Evolutionary conservation across 2,888 invertebrate species (phyloP).

Genomic region (Drosophila kuntzei): DNA sequence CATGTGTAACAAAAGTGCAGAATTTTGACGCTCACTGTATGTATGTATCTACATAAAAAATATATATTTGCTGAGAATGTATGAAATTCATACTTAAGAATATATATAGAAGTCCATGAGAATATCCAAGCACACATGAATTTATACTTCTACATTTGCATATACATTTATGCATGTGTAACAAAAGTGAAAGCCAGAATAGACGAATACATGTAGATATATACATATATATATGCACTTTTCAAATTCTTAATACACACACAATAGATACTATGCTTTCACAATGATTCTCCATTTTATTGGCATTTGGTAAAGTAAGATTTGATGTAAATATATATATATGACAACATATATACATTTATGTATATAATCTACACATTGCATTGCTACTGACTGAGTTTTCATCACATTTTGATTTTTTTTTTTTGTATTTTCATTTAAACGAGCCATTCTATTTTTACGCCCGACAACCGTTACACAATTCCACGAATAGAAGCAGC

Average conservation of each 20-base stretch:
- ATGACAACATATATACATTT: constrained; percentile 13
- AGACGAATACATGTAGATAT: neutral
- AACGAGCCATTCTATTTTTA: constrained; percentile 64
- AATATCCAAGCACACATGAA: neutral
- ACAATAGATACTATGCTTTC: neutral
- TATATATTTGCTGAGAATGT: neutral
- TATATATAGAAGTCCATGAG: neutral
- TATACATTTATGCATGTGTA: neutral
- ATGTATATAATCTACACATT: constrained; percentile 7
- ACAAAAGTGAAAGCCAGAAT: constrained; percentile 1
- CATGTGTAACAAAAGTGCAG: neutral
- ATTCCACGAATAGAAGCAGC: constrained; percentile 58
- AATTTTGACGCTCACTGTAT: neutral
- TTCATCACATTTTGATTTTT: constrained; percentile 22
- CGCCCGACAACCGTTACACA: constrained; percentile 65
- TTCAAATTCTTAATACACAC: neutral
- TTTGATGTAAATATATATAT: constrained; percentile 25
- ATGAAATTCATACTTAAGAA: neutral
- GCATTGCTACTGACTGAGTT: constrained; percentile 16
- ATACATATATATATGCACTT: neutral
- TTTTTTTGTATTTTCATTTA: constrained; percentile 26
- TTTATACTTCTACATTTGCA: neutral
- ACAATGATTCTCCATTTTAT: constrained; percentile 2
- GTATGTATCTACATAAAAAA: neutral
- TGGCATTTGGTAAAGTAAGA: neutral